Evolutionary conservation across 2,888 invertebrate genomes (phyloP).

Genomic region (Asteroscopus sphinx): DNA sequence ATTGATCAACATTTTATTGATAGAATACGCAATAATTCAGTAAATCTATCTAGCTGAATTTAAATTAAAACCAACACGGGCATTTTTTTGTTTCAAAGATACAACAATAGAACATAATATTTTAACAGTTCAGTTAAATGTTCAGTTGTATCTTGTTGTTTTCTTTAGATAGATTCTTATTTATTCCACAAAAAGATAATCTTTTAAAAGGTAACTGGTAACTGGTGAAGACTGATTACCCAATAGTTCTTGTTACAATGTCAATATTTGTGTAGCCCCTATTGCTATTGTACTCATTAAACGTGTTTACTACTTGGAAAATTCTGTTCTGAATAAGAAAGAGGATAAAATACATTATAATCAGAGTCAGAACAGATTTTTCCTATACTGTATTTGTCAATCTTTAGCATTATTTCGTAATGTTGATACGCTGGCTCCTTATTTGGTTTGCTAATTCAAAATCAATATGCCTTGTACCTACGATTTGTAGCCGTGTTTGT

Average conservation of each 20-base stretch:
- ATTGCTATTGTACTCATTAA: conserved; percentile 19
- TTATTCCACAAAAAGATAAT: no score
- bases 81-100: no score
- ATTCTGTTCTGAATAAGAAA: conserved; percentile 13
- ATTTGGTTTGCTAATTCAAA: neutral
- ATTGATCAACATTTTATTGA: no score
- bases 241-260: conserved; percentile 9
- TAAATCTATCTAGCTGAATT: no score
- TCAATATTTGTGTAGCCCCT: conserved; percentile 31
- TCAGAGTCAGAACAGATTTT: neutral
- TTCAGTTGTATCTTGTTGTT: neutral
- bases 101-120: no score
- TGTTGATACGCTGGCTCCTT: neutral
- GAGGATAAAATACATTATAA: neutral
- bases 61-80: no score
- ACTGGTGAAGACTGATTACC: conserved; percentile 33
- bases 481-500: no score
- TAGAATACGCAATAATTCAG: no score
- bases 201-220: conserved; percentile 15
- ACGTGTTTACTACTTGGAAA: conserved; percentile 4
- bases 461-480: no score
- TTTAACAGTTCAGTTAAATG: no score
- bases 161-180: no score
- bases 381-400: neutral
- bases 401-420: conserved; percentile 1